Conservation (phyloP, 2,113 vertebrate species). For the Formicarius rufipectus region DNA sequence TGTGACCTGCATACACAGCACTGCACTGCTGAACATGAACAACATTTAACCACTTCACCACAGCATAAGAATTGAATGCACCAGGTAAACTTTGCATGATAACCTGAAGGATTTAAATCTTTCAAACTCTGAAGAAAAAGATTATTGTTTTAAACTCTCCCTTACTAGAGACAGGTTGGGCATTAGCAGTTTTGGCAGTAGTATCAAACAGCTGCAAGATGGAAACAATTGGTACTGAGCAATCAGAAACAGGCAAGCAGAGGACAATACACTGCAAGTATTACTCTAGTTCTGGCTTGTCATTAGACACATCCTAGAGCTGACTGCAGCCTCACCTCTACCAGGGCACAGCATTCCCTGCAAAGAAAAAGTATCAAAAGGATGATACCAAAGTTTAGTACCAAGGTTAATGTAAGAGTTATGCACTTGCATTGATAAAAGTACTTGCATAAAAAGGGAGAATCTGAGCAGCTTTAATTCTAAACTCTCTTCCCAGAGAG, state of each 20-base stretch:
- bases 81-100: background rate
- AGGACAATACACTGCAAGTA: background rate
- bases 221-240: slow-evolving; percentile 6
- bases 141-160: background rate
- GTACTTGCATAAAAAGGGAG: background rate
- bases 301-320: background rate
- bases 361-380: background rate
- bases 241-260: background rate
- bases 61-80: fast-evolving
- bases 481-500: background rate
- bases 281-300: background rate
- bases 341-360: background rate
- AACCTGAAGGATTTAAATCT: background rate
- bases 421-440: background rate
- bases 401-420: background rate
- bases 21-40: background rate
- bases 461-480: background rate
- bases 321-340: background rate
- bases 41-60: background rate
- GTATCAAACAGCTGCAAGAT: background rate
- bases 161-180: background rate
- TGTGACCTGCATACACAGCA: background rate
- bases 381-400: background rate
- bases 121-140: background rate
- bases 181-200: slow-evolving; percentile 20